phyloP scores from a whole-genome alignment of 1,140 invertebrate genomes.

The Asobara japonica region DNA sequence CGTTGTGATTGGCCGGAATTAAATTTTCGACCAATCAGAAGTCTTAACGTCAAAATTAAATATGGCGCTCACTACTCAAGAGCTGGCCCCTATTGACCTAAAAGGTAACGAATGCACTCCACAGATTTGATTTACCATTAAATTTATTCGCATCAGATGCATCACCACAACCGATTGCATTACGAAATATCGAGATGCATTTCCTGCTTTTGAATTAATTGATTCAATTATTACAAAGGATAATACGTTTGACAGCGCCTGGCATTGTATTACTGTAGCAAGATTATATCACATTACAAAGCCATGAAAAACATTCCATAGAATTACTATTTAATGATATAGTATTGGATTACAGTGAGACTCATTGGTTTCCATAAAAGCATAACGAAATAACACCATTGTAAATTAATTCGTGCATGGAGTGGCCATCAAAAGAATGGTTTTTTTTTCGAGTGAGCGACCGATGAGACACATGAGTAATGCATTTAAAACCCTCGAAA shows the following conservation, averaged over 20 bases:
- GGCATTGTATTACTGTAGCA: background rate
- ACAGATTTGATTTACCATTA: too few species aligned
- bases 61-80: too few species aligned
- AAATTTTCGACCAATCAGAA: too few species aligned
- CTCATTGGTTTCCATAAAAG: background rate
- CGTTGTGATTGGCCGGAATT: too few species aligned
- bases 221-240: background rate
- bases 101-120: too few species aligned
- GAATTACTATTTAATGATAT: background rate
- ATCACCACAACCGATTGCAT: background rate
- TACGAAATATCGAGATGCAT: background rate
- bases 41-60: too few species aligned
- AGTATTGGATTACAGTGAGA: conserved; percentile 11
- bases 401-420: conserved; percentile 32
- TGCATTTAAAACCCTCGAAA: conserved; percentile 23
- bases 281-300: background rate
- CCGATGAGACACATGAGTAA: conserved; percentile 27
- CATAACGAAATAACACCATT: conserved; percentile 21
- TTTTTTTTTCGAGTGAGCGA: background rate
- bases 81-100: too few species aligned
- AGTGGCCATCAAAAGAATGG: conserved; percentile 1
- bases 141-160: background rate
- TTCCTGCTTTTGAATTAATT: background rate
- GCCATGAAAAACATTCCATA: background rate
- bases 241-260: background rate